A percentile compares a stretch with the other conserved stretches of the same genome.
Conservation (phyloP, 1,140 invertebrate species). For the Diprion similis region DNA sequence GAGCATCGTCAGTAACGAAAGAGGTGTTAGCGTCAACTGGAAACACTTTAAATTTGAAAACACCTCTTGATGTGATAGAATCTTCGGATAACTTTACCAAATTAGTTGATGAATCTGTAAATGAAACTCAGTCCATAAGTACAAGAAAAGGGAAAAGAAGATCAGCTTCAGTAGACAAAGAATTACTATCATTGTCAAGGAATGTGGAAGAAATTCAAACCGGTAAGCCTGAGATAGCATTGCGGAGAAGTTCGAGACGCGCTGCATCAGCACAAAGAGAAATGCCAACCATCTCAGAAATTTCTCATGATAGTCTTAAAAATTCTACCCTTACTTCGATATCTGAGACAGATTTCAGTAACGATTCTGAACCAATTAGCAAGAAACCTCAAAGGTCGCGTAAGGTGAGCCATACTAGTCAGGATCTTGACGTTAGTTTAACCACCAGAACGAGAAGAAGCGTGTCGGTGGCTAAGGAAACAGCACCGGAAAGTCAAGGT, state of each 20-base stretch:
- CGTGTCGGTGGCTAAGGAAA: conserved; percentile 23
- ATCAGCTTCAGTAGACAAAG: conserved; percentile 30
- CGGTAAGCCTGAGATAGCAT: neutral
- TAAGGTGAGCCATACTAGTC: neutral
- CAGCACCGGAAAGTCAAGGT: neutral
- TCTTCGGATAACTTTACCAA: neutral
- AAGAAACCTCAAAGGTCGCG: neutral
- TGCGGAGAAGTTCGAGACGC: conserved; percentile 32
- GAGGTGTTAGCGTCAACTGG: neutral
- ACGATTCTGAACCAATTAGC: neutral
- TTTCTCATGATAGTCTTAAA: neutral
- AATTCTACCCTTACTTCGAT: neutral
- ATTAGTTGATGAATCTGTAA: neutral
- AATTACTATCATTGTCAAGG: conserved; percentile 17
- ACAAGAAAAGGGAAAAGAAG: neutral
- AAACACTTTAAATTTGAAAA: neutral
- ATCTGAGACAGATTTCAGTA: neutral
- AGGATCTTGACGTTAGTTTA: neutral
- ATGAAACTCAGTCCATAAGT: neutral
- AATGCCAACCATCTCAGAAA: neutral
- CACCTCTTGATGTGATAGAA: neutral
- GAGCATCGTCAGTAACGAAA: conserved; percentile 30
- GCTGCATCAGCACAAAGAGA: conserved; percentile 32
- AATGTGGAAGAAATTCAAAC: neutral
- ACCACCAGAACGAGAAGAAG: conserved; percentile 11